Percentiles rank a stretch among this genome's conserved stretches.
Conservation (phyloP, 1,140 invertebrate genomes). For the Drosophila hydei region DNA sequence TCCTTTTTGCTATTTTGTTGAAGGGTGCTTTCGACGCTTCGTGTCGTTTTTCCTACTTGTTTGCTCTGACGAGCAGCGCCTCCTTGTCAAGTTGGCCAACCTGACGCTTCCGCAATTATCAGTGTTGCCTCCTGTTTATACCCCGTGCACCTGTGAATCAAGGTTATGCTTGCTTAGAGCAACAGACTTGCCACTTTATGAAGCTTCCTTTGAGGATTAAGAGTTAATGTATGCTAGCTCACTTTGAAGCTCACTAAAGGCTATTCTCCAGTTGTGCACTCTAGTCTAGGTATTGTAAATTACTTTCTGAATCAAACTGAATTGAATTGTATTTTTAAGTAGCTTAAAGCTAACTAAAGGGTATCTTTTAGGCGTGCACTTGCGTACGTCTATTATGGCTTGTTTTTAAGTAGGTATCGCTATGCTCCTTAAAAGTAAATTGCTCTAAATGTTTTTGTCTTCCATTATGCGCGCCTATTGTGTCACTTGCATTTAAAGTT, state of each 20-base stretch:
- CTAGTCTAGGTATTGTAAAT: background rate
- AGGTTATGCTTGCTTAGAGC: background rate
- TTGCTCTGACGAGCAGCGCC: constrained; percentile 58
- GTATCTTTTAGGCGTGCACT: background rate
- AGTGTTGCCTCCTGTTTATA: constrained; percentile 39
- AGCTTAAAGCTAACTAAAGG: background rate
- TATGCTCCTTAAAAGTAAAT: constrained; percentile 65
- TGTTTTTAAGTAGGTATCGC: constrained; percentile 64
- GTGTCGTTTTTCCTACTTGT: constrained; percentile 29
- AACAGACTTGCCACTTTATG: no score
- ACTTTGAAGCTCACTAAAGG: no score
- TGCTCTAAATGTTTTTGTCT: constrained; percentile 66
- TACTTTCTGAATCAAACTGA: no score
- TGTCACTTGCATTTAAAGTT: constrained; percentile 76
- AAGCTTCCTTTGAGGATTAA: no score
- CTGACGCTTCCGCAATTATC: constrained; percentile 79
- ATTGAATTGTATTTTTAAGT: no score
- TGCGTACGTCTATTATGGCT: background rate
- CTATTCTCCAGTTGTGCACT: background rate
- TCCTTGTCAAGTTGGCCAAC: constrained; percentile 74
- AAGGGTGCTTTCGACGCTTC: constrained; percentile 56
- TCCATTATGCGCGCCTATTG: constrained; percentile 73
- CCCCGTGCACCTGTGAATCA: background rate
- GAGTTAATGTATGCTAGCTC: no score
- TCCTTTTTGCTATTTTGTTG: constrained; percentile 59